Conservation (phyloP, 1,140 invertebrate species). For the Hylaeus volcanicus region DNA sequence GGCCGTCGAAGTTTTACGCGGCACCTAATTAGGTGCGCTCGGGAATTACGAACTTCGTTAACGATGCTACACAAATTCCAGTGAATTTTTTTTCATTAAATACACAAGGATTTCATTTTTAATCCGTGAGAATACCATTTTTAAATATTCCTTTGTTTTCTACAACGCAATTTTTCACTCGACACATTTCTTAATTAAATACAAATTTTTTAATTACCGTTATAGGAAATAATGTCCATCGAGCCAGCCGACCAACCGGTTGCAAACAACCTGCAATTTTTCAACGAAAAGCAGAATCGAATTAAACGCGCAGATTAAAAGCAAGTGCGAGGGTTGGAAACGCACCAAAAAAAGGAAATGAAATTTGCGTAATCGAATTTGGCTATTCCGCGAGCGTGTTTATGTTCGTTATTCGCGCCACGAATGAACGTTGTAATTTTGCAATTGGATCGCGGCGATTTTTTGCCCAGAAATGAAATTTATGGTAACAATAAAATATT, state of each 20-base stretch:
- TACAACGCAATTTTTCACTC: too few relatives aligned
- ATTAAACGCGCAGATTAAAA: too few relatives aligned
- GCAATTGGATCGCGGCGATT: not conserved
- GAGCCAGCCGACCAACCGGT: too few relatives aligned
- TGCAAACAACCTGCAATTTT: constrained; percentile 13
- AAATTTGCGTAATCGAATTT: not conserved
- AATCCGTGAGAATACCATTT: too few relatives aligned
- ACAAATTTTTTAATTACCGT: constrained; percentile 16
- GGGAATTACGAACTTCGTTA: constrained; percentile 28
- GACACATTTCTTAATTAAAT: too few relatives aligned
- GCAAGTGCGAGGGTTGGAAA: too few relatives aligned
- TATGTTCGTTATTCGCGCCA: not conserved
- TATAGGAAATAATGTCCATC: not conserved
- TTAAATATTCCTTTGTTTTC: too few relatives aligned
- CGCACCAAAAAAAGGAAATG: too few relatives aligned
- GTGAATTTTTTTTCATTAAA: not conserved
- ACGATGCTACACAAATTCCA: not conserved
- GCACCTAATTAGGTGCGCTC: constrained; percentile 12
- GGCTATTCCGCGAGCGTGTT: not conserved
- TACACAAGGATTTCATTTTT: too few relatives aligned
- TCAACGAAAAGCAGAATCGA: not conserved
- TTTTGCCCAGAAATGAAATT: not conserved
- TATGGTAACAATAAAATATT: too few relatives aligned
- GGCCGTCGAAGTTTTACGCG: not conserved
- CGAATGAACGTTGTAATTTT: not conserved